Conservation (phyloP, 2,113 vertebrate genomes). For the Cettia cetti region DNA sequence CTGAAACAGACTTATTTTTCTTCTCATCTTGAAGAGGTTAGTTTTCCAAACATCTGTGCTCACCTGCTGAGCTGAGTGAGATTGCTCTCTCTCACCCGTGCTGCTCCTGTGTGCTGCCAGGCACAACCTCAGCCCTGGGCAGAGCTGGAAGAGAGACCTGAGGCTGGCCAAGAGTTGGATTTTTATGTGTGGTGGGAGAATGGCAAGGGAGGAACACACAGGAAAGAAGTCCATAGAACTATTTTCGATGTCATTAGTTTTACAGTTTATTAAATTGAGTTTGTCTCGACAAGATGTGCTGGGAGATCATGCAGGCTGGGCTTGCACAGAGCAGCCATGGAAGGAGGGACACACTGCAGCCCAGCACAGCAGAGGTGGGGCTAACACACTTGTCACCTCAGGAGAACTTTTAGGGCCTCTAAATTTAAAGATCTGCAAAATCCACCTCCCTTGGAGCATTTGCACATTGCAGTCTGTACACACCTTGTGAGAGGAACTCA, state of each 20-base stretch:
- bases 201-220: not conserved
- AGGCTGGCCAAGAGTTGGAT: not conserved
- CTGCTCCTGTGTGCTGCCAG: not conserved
- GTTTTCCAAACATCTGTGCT: slow-evolving; percentile 46
- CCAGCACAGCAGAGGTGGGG: not conserved
- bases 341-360: not conserved
- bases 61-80: slow-evolving; percentile 36
- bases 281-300: not conserved
- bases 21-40: slow-evolving; percentile 3
- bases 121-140: not conserved
- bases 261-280: not conserved
- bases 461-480: not conserved
- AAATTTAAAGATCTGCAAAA: not conserved
- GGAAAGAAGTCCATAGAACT: not conserved
- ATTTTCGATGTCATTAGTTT: not conserved
- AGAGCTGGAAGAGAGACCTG: not conserved
- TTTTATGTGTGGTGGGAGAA: not conserved
- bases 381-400: not conserved
- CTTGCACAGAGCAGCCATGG: not conserved
- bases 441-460: not conserved
- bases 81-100: not conserved
- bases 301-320: not conserved
- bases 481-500: not conserved
- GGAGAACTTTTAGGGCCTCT: not conserved
- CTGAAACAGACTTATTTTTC: slow-evolving; percentile 12